Evolutionary conservation across 2,888 invertebrate genomes (phyloP).

Genomic region (Drosophila ustulata): DNA sequence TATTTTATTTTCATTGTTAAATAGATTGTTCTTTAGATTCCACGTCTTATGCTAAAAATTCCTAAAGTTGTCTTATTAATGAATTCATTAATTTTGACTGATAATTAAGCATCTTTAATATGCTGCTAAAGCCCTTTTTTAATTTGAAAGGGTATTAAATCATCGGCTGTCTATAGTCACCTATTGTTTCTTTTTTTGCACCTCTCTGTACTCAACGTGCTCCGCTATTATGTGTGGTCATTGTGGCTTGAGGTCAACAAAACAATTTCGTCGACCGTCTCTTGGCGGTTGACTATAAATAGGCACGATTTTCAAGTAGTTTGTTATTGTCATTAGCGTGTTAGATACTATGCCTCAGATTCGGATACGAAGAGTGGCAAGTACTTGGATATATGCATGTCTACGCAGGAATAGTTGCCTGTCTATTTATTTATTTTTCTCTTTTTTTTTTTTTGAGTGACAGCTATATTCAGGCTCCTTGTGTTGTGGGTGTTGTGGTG

Average conservation of each 20-base stretch:
- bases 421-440: conserved; percentile 16
- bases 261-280: conserved; percentile 38
- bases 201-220: conserved; percentile 5
- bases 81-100: too few relatives aligned
- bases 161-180: neutral
- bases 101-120: neutral
- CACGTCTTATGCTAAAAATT: too few relatives aligned
- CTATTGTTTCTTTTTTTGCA: neutral
- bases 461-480: conserved; percentile 32
- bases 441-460: conserved; percentile 35
- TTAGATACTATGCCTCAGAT: conserved; percentile 3
- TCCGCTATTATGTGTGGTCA: conserved; percentile 47
- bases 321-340: conserved; percentile 53
- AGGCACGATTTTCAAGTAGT: conserved; percentile 59
- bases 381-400: conserved; percentile 9
- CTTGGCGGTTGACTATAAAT: conserved; percentile 43
- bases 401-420: conserved; percentile 14
- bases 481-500: conserved; percentile 15
- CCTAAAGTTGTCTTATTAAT: too few relatives aligned
- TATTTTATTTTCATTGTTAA: too few relatives aligned
- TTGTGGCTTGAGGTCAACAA: conserved; percentile 51
- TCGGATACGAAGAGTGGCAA: conserved; percentile 12
- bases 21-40: too few relatives aligned
- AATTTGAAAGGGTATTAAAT: neutral
- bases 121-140: too few relatives aligned